These are phyloP conservation scores for Paraescarpia echinospica DNA, from an alignment of 1,140 invertebrate species.

Conservation along the genomic window DNA sequence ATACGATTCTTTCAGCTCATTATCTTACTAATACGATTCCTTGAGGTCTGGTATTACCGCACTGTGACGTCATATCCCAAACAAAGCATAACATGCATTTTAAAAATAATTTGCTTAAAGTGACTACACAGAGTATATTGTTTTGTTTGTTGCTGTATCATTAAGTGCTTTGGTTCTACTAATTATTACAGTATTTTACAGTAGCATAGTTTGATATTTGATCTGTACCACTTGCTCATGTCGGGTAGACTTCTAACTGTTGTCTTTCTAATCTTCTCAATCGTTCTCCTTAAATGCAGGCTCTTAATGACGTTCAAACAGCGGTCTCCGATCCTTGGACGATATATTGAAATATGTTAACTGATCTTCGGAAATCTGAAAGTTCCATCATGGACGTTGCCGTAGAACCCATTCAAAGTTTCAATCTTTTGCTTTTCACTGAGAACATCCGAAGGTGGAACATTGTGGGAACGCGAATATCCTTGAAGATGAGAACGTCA, in stretches of 20 bases:
- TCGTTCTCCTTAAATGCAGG: not conserved
- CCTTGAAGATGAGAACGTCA: constrained; percentile 61
- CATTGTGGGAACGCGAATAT: constrained; percentile 50
- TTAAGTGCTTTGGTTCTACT: too few species aligned
- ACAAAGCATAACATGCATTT: too few species aligned
- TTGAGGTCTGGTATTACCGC: too few species aligned
- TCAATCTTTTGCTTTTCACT: constrained; percentile 49
- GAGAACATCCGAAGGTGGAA: constrained; percentile 49
- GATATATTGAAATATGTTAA: constrained; percentile 61
- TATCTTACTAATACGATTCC: too few species aligned
- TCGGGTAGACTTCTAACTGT: not conserved
- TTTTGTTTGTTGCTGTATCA: too few species aligned
- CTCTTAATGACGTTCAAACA: constrained; percentile 26
- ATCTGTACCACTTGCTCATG: not conserved
- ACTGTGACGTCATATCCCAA: too few species aligned
- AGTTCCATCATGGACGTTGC: constrained; percentile 58
- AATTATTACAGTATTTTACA: too few species aligned
- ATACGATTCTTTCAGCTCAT: too few species aligned
- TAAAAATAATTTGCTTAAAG: too few species aligned
- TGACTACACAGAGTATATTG: too few species aligned
- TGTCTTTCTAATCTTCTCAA: not conserved
- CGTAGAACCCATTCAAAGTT: constrained; percentile 62
- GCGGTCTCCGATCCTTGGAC: constrained; percentile 55
- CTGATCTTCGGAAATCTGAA: constrained; percentile 63
- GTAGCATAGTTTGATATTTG: not conserved